Evolutionary conservation across 1,140 invertebrate genomes (phyloP), one percentile per base, ranked within the genome.

Genomic region (Zaprionus vittiger): DNA sequence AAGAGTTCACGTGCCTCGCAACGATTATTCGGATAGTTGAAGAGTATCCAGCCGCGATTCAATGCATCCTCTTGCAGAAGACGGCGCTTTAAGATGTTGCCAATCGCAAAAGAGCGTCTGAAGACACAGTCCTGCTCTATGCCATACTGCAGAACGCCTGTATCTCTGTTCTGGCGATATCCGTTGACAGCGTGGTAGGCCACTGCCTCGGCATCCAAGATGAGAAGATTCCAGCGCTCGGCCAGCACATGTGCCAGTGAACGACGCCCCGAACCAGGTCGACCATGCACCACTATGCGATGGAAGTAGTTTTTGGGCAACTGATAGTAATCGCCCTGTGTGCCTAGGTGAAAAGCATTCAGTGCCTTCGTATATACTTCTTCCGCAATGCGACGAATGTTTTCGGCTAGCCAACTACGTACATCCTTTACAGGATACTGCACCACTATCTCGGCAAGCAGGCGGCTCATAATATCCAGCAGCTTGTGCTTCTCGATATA

Each of bases 401-500:
- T 92, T 7, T 69, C n/a, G 3, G 79, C 91, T 47, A 92, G 44
- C 91, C 91, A 92, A 9, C 26, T 17, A 7, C 89, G 91, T 2
- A 83, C 55, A 69, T 92, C 61, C 3, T 61, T 38, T 0, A 85
- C 80, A 0, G 61, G 47, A 52, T 24, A 49, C 15, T 64, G 54
- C 9, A 78, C 17, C 0, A 72, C 59, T 3, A 91, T 74, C 76
- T 92, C 91, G 0, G 82, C 87, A 26, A 92, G 26, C 20, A 92
- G 20, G 2, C 80, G 91, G 41, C 84, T 86, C 73, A 92, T 75
- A 3, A 92, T 71, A 4, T 92, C 91, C 60, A 92, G 56, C n/a
- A 92, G 55, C 62, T 86, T 92, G 70, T 92, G 91, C 34, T 80
- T 89, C 52, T 92, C 91, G 0, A 92, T 74, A n/a, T 92, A 92